A percentile compares a stretch with the other conserved stretches of the same genome.
phyloP scores from a whole-genome alignment of 2,888 invertebrate genomes.

The Sarcophaga subvicina region DNA sequence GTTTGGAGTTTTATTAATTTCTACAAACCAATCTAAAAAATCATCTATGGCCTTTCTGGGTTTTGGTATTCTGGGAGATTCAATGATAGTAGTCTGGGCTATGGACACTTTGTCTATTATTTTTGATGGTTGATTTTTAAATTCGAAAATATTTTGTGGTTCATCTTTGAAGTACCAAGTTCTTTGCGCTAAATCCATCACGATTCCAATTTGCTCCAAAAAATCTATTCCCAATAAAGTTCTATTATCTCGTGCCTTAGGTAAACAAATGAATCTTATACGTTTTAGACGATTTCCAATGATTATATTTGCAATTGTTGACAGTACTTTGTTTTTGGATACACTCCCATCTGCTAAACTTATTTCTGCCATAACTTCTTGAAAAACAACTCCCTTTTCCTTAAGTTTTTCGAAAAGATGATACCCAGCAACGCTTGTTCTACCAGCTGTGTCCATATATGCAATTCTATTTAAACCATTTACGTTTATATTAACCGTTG shows the following conservation, averaged over 20 bases:
- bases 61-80: not conserved
- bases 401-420: constrained; percentile 54
- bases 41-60: not conserved
- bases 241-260: constrained; percentile 45
- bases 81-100: not conserved
- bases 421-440: constrained; percentile 63
- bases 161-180: constrained; percentile 59
- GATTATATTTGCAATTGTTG: constrained; percentile 51
- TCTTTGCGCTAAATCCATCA: constrained; percentile 46
- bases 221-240: constrained; percentile 53
- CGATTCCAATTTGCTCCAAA: constrained; percentile 45
- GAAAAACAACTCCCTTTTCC: constrained; percentile 40
- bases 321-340: constrained; percentile 44
- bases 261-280: constrained; percentile 55
- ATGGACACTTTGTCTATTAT: not conserved
- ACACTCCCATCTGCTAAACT: constrained; percentile 60
- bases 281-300: constrained; percentile 58
- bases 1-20: not conserved
- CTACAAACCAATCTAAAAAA: too few relatives aligned
- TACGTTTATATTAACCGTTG: constrained; percentile 45
- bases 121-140: constrained; percentile 23
- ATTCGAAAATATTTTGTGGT: constrained; percentile 25
- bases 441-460: constrained; percentile 62
- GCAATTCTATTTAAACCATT: constrained; percentile 47
- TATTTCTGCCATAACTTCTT: constrained; percentile 58